Percentiles rank a stretch among this genome's conserved stretches.
Conservation (phyloP, 1,140 invertebrate species). For the Drosophila takahashii region DNA sequence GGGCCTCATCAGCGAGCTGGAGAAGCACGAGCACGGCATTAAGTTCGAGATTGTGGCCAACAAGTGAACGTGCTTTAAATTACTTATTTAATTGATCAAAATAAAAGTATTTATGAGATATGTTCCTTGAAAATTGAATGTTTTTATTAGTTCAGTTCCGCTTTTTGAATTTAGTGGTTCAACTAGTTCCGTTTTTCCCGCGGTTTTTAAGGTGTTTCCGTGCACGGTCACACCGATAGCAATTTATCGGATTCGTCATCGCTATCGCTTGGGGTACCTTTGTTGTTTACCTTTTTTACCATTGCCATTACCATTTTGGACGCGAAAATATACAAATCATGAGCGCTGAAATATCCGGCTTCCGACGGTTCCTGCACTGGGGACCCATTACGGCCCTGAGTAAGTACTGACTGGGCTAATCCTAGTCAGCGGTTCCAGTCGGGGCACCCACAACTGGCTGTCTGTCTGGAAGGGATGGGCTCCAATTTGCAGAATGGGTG, state of each 20-base stretch:
- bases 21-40: conserved; percentile 82
- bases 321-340: conserved; percentile 49
- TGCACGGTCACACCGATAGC: conserved; percentile 4
- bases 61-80: conserved; percentile 10
- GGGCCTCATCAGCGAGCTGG: conserved; percentile 77
- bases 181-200: background rate
- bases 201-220: background rate
- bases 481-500: conserved; percentile 14
- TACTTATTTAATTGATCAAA: background rate
- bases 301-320: conserved; percentile 51
- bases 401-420: conserved; percentile 84
- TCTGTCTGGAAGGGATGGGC: conserved; percentile 9
- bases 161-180: background rate
- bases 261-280: background rate
- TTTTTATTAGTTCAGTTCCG: background rate
- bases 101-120: background rate
- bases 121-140: background rate
- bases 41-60: conserved; percentile 81
- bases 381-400: conserved; percentile 91
- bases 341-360: conserved; percentile 74
- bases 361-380: conserved; percentile 90
- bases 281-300: conserved; percentile 43
- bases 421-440: background rate
- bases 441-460: background rate
- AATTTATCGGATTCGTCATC: background rate